These are phyloP conservation scores for Drosophila suzukii DNA, from an alignment of 1,140 invertebrate genomes.

Conservation along the genomic window DNA sequence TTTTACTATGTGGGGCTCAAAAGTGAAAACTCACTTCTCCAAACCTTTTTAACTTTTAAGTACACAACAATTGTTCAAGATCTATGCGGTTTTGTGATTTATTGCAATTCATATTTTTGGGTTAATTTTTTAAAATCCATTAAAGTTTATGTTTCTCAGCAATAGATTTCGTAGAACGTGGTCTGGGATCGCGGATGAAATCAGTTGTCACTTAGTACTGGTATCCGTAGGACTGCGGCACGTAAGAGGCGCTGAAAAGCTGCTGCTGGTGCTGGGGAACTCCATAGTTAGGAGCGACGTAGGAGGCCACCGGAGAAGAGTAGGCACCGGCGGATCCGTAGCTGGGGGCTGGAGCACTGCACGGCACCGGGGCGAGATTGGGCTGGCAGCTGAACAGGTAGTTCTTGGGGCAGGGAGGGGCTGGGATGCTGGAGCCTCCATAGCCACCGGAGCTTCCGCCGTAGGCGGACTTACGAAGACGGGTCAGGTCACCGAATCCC, in stretches of 20 bases:
- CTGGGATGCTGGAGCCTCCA: conserved; percentile 61
- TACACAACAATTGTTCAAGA: no score
- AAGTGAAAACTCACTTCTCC: no score
- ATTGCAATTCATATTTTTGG: conserved; percentile 57
- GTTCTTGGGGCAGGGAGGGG: conserved; percentile 78
- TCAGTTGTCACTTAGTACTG: conserved; percentile 40
- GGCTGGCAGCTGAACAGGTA: conserved; percentile 81
- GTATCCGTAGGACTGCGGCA: conserved; percentile 58
- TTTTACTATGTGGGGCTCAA: no score
- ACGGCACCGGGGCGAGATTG: conserved; percentile 73
- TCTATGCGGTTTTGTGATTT: conserved; percentile 22
- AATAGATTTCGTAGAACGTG: conserved; percentile 25
- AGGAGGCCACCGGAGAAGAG: conserved; percentile 65
- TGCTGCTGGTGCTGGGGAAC: conserved; percentile 67
- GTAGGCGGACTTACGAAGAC: conserved; percentile 73
- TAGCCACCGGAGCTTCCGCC: conserved; percentile 70
- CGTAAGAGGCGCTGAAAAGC: conserved; percentile 48
- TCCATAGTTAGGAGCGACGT: conserved; percentile 61
- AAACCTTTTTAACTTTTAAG: background rate
- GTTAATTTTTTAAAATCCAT: conserved; percentile 32
- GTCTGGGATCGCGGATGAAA: background rate
- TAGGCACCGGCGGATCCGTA: conserved; percentile 74
- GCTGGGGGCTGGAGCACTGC: conserved; percentile 60
- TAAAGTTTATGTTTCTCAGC: conserved; percentile 25
- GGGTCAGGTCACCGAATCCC: conserved; percentile 67